Conservation (phyloP, 2,888 invertebrate genomes). For the Atrina japonica region DNA sequence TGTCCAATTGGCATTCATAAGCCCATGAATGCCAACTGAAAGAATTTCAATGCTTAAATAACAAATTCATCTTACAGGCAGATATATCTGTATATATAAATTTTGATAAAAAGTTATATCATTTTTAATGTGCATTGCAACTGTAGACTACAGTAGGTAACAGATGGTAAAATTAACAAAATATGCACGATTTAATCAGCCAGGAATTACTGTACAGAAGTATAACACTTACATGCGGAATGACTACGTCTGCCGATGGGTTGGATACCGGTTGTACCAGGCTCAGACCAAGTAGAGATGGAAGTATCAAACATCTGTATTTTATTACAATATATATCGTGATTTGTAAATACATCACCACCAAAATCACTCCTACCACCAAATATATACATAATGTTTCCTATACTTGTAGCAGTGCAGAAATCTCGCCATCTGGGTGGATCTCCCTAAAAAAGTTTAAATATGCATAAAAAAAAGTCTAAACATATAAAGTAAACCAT, state of each 20-base stretch:
- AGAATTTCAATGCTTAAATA: too few species aligned
- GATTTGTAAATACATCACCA: constrained; percentile 84
- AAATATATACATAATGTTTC: constrained; percentile 92
- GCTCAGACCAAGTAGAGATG: constrained; percentile 86
- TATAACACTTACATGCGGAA: constrained; percentile 89
- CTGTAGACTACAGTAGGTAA: too few species aligned
- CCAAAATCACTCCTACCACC: constrained; percentile 92
- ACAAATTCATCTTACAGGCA: too few species aligned
- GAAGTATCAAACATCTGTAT: constrained; percentile 87
- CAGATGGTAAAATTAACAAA: too few species aligned
- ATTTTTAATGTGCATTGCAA: too few species aligned
- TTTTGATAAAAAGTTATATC: too few species aligned
- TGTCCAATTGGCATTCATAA: too few species aligned
- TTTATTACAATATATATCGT: constrained; percentile 90
- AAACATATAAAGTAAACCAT: background rate
- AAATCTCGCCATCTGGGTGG: constrained; percentile 91
- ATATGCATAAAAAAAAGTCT: too few species aligned
- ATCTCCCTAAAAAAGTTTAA: constrained; percentile 84
- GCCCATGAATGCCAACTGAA: too few species aligned
- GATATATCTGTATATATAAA: too few species aligned
- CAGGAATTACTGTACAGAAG: background rate
- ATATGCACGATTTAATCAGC: too few species aligned
- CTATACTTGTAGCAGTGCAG: constrained; percentile 91
- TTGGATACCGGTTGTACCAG: constrained; percentile 83
- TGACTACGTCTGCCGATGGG: constrained; percentile 93